These are phyloP conservation scores for Epizoanthus fatuus DNA, from an alignment of 92 coral and sea anemone species.

Conservation along the genomic window DNA sequence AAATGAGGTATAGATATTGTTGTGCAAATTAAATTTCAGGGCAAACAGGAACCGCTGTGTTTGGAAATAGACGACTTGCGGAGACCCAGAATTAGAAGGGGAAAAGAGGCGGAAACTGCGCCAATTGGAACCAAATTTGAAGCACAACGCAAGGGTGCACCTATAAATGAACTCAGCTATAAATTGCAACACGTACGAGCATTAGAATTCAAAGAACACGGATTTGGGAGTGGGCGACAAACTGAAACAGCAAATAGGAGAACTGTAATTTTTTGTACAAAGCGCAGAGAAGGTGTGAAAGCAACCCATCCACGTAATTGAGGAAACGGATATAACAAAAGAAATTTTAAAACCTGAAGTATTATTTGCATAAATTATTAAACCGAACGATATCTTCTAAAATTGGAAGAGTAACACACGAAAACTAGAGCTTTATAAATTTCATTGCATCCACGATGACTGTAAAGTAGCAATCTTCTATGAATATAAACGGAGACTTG, in stretches of 20 bases:
- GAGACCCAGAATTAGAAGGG: too few relatives aligned
- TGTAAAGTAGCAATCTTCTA: neutral
- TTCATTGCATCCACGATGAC: neutral
- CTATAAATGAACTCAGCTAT: neutral
- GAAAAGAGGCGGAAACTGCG: neutral
- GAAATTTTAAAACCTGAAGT: neutral
- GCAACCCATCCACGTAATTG: neutral
- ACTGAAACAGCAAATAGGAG: too few relatives aligned
- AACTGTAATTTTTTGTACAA: too few relatives aligned
- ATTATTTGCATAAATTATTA: slow-evolving; percentile 27
- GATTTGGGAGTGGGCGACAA: neutral
- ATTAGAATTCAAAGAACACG: neutral
- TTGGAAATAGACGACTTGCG: too few relatives aligned
- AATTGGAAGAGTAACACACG: neutral
- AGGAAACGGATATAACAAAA: slow-evolving; percentile 1
- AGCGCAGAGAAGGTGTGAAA: neutral
- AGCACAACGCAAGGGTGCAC: neutral
- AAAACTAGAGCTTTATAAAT: neutral
- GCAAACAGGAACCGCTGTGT: too few relatives aligned
- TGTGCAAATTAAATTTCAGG: slow-evolving; percentile 9
- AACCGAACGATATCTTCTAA: neutral
- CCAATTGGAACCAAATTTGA: neutral
- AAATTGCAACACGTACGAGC: neutral
- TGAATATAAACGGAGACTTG: neutral
- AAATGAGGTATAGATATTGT: slow-evolving; percentile 25